Evolutionary conservation across 37 sponge, comb jelly and placozoan species (phyloP), one percentile per base, ranked within the genome.

Genomic region (Halisarca cf. caerulea): DNA sequence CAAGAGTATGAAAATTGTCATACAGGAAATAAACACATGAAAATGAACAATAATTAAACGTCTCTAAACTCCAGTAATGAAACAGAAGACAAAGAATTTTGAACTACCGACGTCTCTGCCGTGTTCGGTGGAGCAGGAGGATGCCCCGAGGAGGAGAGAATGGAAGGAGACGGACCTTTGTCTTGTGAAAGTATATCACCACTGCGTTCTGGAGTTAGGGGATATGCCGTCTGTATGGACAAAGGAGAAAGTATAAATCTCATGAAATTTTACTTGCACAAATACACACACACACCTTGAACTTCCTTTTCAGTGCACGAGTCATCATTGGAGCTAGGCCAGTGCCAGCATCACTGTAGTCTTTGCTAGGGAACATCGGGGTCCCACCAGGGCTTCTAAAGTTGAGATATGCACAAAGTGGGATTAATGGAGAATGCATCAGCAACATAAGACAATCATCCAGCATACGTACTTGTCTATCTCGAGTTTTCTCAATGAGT

Each of bases 251-350:
- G 25, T 11, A 41, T 74, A 21, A 74, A 62, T 14, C 51, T 14
- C 51, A 47, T 11, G 51, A 6, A 47, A 47, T 14, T 6, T 47
- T 23, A 44, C 17, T 20, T 28, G 15, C 58, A n/a, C 59, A 80
- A 21, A 28, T 2, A 28, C 21, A 39, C 42, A 34, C 25, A 37
- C 86, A 59, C 45, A 91, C 91, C 73, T 82, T 36, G 66, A 92
- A 92, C 74, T 92, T 92, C 35, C 83, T 47, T 34, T 78, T 85
- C 42, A 92, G 78, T 35, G 92, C 92, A 85, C 89, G 58, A 20
- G 86, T 81, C 14, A 92, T 72, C 79, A 88, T 82, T 32, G 92
- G 92, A n/a, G 89, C 88, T 23, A 85, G 68, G 21, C 92, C 92
- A 32, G 77, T 80, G 3, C 89, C 92, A 88, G 30, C 39, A 23